These are phyloP conservation scores for Percopsis transmontana DNA, from an alignment of 2,113 vertebrate species.

Conservation along the genomic window DNA sequence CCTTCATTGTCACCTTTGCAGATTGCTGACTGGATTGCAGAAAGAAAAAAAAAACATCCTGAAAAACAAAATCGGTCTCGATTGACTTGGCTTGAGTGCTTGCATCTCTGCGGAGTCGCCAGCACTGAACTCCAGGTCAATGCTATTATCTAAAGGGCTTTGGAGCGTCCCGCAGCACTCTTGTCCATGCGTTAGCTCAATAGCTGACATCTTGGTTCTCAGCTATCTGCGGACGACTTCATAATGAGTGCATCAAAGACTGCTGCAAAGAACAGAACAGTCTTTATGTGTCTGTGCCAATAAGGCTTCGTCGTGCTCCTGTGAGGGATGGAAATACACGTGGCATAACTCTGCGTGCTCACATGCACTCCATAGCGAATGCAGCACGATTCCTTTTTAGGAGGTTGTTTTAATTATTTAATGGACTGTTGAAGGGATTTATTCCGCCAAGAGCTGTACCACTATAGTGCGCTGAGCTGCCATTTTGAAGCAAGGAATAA, in stretches of 20 bases:
- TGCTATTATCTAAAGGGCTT: not conserved
- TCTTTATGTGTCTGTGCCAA: constrained; percentile 24
- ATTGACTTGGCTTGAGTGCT: too few species aligned
- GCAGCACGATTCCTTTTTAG: constrained; percentile 40
- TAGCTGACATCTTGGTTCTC: not conserved
- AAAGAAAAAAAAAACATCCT: too few species aligned
- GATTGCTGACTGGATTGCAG: too few species aligned
- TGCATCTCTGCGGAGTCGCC: not conserved
- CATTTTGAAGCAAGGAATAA: constrained; percentile 45
- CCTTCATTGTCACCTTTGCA: too few species aligned
- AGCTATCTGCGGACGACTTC: constrained; percentile 12
- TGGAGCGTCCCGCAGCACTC: not conserved
- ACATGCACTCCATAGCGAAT: constrained; percentile 45
- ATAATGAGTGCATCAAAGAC: constrained; percentile 24
- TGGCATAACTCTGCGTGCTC: constrained; percentile 6
- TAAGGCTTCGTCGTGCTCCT: constrained; percentile 21
- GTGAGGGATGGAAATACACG: constrained; percentile 4
- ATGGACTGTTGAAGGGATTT: constrained; percentile 56
- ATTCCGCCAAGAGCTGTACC: constrained; percentile 37
- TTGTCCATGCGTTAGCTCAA: not conserved
- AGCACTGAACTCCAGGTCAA: not conserved
- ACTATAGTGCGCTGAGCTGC: constrained; percentile 43
- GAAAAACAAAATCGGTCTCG: too few species aligned
- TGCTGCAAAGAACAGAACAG: constrained; percentile 24
- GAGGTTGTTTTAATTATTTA: constrained; percentile 66